Evolutionary conservation across 2,888 invertebrate species (phyloP).

Genomic region (Disparrhopalites patrizii): DNA sequence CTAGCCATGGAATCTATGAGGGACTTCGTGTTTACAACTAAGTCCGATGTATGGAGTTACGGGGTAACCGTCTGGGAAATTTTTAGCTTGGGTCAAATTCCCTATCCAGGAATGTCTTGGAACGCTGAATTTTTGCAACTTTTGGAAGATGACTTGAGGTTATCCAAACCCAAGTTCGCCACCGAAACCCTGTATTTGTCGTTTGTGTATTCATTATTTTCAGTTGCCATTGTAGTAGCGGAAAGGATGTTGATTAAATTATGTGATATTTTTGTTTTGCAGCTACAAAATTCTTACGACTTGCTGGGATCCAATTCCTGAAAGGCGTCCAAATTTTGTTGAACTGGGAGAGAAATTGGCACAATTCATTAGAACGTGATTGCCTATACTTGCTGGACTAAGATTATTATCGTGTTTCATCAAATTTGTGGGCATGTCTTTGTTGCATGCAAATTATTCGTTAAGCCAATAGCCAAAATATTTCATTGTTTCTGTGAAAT

Average conservation of each 20-base stretch:
- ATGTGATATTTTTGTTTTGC: too few relatives aligned
- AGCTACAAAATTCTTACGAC: not conserved
- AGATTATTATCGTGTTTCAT: too few relatives aligned
- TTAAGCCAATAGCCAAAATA: too few relatives aligned
- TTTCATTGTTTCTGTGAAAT: too few relatives aligned
- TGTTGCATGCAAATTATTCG: too few relatives aligned
- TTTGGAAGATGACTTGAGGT: not conserved
- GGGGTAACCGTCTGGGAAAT: conserved; percentile 1
- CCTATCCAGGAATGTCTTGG: not conserved
- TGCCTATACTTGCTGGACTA: too few relatives aligned
- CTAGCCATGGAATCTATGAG: not conserved
- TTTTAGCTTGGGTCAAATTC: not conserved
- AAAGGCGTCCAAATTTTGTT: not conserved
- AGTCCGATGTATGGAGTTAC: not conserved
- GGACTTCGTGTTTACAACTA: not conserved
- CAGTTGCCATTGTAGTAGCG: too few relatives aligned
- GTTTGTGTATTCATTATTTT: too few relatives aligned
- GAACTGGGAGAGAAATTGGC: too few relatives aligned
- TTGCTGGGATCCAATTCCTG: not conserved
- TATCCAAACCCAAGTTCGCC: not conserved
- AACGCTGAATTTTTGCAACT: not conserved
- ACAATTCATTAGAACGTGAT: too few relatives aligned
- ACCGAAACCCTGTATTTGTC: not conserved
- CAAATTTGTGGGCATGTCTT: too few relatives aligned
- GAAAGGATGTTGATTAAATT: not conserved